phyloP scores from a whole-genome alignment of 2,888 invertebrate genomes.

The Artemia sp. region DNA sequence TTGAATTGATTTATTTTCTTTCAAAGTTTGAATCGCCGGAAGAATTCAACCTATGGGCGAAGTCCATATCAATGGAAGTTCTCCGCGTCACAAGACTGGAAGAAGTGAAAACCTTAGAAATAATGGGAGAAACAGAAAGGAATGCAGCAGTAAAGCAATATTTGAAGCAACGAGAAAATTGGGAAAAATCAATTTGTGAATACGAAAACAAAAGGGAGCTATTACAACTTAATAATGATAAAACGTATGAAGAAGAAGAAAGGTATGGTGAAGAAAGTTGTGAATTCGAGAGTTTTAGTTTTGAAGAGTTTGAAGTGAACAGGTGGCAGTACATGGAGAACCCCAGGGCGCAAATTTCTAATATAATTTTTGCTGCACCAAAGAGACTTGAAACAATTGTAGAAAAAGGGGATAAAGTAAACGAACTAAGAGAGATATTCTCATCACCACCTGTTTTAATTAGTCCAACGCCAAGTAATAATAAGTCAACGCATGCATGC shows the following conservation, averaged over 20 bases:
- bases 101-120: background rate
- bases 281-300: background rate
- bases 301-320: background rate
- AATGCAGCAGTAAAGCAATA: background rate
- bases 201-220: background rate
- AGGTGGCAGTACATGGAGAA: background rate
- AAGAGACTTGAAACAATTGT: background rate
- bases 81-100: background rate
- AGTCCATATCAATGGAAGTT: slow-evolving; percentile 5
- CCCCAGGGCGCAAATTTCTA: background rate
- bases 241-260: background rate
- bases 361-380: background rate
- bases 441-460: background rate
- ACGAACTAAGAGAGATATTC: background rate
- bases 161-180: slow-evolving; percentile 3
- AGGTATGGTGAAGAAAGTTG: background rate
- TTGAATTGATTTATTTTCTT: background rate
- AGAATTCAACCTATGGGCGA: slow-evolving; percentile 8
- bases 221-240: background rate
- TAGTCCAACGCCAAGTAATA: background rate
- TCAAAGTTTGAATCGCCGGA: background rate
- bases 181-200: slow-evolving; percentile 1
- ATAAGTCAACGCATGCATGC: too few relatives aligned
- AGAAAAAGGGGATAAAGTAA: slow-evolving; percentile 2
- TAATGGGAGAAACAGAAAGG: slow-evolving; percentile 8